A percentile compares a stretch with the other conserved stretches of the same genome.
These are phyloP conservation scores for Xenopus laevis DNA, from an alignment of 2,113 vertebrate species.

Conservation along the genomic window DNA sequence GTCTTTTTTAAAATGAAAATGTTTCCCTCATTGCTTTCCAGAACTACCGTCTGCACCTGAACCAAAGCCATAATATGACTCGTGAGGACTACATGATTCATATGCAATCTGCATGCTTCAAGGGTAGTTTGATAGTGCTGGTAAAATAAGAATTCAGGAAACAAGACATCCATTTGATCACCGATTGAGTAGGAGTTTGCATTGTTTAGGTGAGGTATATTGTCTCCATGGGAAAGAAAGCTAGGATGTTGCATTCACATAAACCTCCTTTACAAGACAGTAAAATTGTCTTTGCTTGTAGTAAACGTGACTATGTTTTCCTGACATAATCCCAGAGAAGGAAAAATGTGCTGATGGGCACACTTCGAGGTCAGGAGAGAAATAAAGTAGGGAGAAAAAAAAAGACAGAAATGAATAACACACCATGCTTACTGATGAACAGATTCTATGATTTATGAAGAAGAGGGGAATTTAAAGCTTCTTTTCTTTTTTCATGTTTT, in stretches of 20 bases:
- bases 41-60: conserved; percentile 4
- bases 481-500: conserved; percentile 26
- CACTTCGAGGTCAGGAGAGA: conserved; percentile 27
- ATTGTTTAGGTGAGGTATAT: conserved; percentile 29
- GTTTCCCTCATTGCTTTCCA: conserved; percentile 13
- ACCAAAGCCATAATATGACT: conserved; percentile 32
- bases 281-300: conserved; percentile 40
- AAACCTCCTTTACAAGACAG: conserved; percentile 35
- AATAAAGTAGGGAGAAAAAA: conserved; percentile 25
- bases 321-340: conserved; percentile 25
- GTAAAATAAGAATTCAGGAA: conserved; percentile 11
- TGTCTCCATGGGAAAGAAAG: conserved; percentile 32
- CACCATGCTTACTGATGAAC: conserved; percentile 22
- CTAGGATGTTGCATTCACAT: conserved; percentile 27
- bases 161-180: conserved; percentile 34
- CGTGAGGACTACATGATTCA: conserved; percentile 27
- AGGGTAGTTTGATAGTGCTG: conserved; percentile 15
- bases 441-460: conserved; percentile 23
- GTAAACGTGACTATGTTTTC: conserved; percentile 27
- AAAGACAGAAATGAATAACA: conserved; percentile 22
- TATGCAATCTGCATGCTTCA: conserved; percentile 35
- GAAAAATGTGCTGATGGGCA: conserved; percentile 38
- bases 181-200: conserved; percentile 20
- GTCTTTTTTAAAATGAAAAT: conserved; percentile 7
- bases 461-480: conserved; percentile 12